Base-by-base conservation (phyloP, 1,140 invertebrate genomes). In the Vanessa tameamea region DNA sequence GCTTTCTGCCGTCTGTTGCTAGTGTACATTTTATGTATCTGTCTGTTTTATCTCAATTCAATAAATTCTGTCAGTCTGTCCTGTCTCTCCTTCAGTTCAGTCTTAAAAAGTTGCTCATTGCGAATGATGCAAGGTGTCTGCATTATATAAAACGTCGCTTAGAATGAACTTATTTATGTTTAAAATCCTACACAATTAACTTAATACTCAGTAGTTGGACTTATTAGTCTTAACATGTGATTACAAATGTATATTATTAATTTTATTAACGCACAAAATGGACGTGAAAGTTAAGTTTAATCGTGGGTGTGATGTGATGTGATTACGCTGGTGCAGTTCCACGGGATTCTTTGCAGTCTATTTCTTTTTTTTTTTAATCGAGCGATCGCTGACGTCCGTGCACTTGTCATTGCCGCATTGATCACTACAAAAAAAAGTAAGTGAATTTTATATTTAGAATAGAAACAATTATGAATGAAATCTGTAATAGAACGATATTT, bases 191-290 rank as follows among this genome's bases (percentile, higher is more conserved):
- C 53, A 76, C 51, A 71, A 78, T 79, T 76, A 76, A 31, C 72
- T 59, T 77, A 77, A 80, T 64, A 74, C 75, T 77, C 74, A 50
- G 69, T 77, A 69, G 48, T 67, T 64, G 76, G 69, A 75, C 76
- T 68, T 50, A 63, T 75, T 77, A 77, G 69, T 83, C 72, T 70
- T 76, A 88, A 87, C 82, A 90, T 89, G 87, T 90, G 86, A 90
- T 90, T 82, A 80, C 64, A 81, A 85, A 88, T 88, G 84, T 89
- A 84, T 87, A 88, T 88, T 87, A 80, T 88, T 85, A 85, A 83
- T 84, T 82, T 82, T 80, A 82, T 81, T 82, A 86, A 76, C 78
- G 78, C 78, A 85, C 84, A 88, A 88, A 83, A 88, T 88, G 87
- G 84, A 88, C 85, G 83, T 87, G 86, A 89, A 86, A 84, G 78